phyloP scores from a whole-genome alignment of 1,140 invertebrate species.

The Patella vulgata region DNA sequence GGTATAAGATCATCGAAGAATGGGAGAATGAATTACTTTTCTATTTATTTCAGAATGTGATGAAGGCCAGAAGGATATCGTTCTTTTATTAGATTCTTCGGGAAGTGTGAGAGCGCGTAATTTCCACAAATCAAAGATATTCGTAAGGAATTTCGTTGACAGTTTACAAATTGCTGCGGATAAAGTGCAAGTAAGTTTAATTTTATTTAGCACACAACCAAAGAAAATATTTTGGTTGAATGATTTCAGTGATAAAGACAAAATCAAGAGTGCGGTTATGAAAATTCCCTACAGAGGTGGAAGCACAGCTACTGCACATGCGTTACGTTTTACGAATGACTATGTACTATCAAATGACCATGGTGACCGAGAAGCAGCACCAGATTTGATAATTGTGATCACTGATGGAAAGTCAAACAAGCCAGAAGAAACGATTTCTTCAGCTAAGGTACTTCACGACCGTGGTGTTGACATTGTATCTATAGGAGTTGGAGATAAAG shows the following conservation, averaged over 20 bases:
- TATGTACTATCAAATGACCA: slow-evolving; percentile 12
- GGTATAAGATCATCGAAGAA: too few species aligned
- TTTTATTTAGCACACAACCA: slow-evolving; percentile 32
- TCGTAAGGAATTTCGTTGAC: slow-evolving; percentile 38
- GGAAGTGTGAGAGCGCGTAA: slow-evolving; percentile 45
- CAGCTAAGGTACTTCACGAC: slow-evolving; percentile 3
- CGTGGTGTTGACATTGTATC: slow-evolving; percentile 25
- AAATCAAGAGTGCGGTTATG: too few species aligned
- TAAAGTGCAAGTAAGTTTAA: slow-evolving; percentile 36
- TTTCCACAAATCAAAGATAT: slow-evolving; percentile 42
- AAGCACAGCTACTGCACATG: neutral
- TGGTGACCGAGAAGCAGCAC: slow-evolving; percentile 40
- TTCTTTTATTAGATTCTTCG: slow-evolving; percentile 52
- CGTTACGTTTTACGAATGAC: neutral
- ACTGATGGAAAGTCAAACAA: slow-evolving; percentile 2
- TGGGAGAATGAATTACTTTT: too few species aligned
- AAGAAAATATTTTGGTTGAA: neutral
- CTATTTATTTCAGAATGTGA: slow-evolving; percentile 34
- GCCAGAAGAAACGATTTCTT: neutral
- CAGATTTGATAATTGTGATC: slow-evolving; percentile 1
- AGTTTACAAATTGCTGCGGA: slow-evolving; percentile 33
- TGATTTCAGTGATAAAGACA: too few species aligned
- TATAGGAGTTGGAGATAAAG: slow-evolving; percentile 32
- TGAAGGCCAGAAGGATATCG: slow-evolving; percentile 44
- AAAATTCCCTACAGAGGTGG: neutral